Evolutionary conservation across 1,140 invertebrate species (phyloP).

Genomic region (Ceratina japonica): DNA sequence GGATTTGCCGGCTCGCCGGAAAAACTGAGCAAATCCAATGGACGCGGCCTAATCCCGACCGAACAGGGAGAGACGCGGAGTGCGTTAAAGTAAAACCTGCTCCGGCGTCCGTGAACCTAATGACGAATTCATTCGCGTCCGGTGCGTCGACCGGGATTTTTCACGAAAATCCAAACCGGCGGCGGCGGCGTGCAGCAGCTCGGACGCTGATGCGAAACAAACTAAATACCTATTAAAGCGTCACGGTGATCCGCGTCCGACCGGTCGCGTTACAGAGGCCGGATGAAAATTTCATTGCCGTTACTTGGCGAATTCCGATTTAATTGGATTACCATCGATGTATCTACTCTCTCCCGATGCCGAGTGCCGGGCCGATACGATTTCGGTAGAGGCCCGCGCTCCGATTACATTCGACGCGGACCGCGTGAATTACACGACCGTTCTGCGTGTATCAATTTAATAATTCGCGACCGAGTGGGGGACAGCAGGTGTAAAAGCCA

Average conservation of each 20-base stretch:
- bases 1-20: constrained; percentile 68
- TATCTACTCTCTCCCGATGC: constrained; percentile 8
- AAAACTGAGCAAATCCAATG: constrained; percentile 63
- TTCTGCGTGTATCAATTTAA: constrained; percentile 58
- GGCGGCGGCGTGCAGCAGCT: no score
- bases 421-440: constrained; percentile 50
- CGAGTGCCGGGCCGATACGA: constrained; percentile 36
- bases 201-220: constrained; percentile 38
- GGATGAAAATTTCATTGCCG: constrained; percentile 60
- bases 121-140: constrained; percentile 65
- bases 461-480: constrained; percentile 41
- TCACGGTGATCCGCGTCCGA: constrained; percentile 32
- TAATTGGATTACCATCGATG: constrained; percentile 51
- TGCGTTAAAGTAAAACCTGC: constrained; percentile 48
- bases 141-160: constrained; percentile 24
- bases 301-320: constrained; percentile 59
- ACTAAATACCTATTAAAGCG: constrained; percentile 60
- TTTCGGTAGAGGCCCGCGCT: constrained; percentile 36
- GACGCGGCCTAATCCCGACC: constrained; percentile 65
- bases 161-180: constrained; percentile 36
- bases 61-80: constrained; percentile 44
- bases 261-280: neutral
- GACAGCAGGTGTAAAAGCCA: constrained; percentile 46
- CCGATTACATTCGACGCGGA: constrained; percentile 54
- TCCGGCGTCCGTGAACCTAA: constrained; percentile 55